A percentile compares a stretch with the other conserved stretches of the same genome.
Conservation (phyloP, 2,888 invertebrate species). For the Dysmachus trigonus region DNA sequence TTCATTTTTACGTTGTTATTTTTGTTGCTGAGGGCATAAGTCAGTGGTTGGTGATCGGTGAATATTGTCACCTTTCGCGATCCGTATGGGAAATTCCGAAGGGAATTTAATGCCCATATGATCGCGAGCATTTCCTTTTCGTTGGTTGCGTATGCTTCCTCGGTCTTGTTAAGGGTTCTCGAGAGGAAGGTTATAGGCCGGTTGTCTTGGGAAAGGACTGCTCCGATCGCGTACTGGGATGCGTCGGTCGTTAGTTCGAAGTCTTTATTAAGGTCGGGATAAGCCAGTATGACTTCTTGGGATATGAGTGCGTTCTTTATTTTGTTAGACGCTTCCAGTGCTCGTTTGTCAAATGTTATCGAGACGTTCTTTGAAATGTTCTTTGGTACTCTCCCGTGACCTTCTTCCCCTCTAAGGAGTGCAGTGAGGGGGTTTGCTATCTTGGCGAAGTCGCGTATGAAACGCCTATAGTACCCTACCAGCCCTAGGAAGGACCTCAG, state of each 20-base stretch:
- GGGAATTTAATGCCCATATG: background rate
- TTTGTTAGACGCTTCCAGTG: background rate
- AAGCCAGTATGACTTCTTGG: slow-evolving; percentile 24
- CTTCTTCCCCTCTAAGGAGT: background rate
- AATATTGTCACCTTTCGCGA: slow-evolving; percentile 1
- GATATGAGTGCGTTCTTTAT: slow-evolving; percentile 21
- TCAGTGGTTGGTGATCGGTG: slow-evolving; percentile 24
- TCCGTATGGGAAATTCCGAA: background rate
- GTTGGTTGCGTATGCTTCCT: slow-evolving; percentile 19
- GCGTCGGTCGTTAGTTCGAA: slow-evolving; percentile 35
- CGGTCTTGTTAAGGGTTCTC: background rate
- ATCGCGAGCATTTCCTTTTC: slow-evolving; percentile 37
- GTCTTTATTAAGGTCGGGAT: slow-evolving; percentile 22
- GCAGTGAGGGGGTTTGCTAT: slow-evolving; percentile 22
- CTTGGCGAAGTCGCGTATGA: background rate
- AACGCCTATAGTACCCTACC: background rate
- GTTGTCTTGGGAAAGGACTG: background rate
- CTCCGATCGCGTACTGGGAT: slow-evolving; percentile 28
- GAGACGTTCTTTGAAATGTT: slow-evolving; percentile 12
- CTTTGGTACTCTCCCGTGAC: slow-evolving; percentile 43
- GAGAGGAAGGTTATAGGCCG: slow-evolving; percentile 12
- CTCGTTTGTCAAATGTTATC: background rate
- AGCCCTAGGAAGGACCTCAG: background rate
- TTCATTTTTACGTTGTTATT: slow-evolving; percentile 44
- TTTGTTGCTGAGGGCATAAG: slow-evolving; percentile 42